Evolutionary conservation across 2,797 vertebrate genomes (phyloP), one percentile per base, ranked within the genome.

Genomic region (Eleutherodactylus coqui): DNA sequence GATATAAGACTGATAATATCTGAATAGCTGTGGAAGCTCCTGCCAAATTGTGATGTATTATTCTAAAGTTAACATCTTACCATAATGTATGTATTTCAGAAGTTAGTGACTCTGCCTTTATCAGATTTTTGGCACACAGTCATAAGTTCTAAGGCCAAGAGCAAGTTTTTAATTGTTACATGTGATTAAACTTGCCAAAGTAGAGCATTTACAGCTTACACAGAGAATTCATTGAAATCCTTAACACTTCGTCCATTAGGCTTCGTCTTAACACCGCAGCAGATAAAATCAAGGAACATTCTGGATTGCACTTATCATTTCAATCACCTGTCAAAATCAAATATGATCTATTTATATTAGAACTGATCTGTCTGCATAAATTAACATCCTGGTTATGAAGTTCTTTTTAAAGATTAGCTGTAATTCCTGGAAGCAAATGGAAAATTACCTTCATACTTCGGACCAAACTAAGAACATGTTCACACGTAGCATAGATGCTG

Each of bases 131-230:
- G 93, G 92, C 92, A 92, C 86, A 85, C 84, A 88, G 86, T 7
- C 79, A 79, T 85, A 89, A 88, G 49, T 90, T 88, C 89, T 88
- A 90, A 88, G 83, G 90, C 92, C 91, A 86, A 86, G 79, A 92
- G 93, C 91, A 89, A 91, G 90, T 86, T 91, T 93, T 92, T 92
- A 92, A 92, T 93, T 93, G 92, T 91, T 92, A 93, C 89, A 91
- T 91, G 89, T 38, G 75, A 90, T 88, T 89, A 89, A 91, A 92
- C 90, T 92, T 93, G 92, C 92, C 92, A 92, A 91, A 83, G 91
- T 89, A 90, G 89, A 41, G 89, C 91, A 91, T 89, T 90, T 90
- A 88, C 83, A 89, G 86, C 89, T 91, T 90, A 89, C 90, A 91
- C 91, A 89, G 88, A 89, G 84, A 83, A 91, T 92, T 91, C 90